Conservation (phyloP, 2,888 invertebrate species). For the Conomelus anceps region DNA sequence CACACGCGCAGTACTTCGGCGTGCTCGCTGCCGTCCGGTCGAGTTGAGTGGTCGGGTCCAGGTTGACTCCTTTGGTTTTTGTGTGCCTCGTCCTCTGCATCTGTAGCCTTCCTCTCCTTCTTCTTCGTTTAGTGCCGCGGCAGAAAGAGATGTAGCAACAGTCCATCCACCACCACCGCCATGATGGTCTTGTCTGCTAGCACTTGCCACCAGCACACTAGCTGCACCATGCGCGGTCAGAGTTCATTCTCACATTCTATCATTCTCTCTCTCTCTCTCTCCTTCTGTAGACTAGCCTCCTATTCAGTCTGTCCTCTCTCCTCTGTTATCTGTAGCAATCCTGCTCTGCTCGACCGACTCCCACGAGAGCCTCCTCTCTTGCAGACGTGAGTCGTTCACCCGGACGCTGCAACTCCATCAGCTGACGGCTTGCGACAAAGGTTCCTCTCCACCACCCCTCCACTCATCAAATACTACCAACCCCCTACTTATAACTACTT, state of each 20-base stretch:
- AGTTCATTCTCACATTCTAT: not conserved
- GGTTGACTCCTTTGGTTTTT: not conserved
- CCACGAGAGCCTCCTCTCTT: not conserved
- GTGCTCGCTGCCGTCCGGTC: not conserved
- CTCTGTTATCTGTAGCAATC: conserved; percentile 2
- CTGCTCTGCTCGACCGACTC: not conserved
- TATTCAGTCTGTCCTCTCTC: not conserved
- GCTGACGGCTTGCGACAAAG: conserved; percentile 8
- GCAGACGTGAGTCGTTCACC: not conserved
- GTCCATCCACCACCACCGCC: not conserved
- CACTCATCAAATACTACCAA: not conserved
- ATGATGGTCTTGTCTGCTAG: not conserved
- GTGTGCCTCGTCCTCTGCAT: not conserved
- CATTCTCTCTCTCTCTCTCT: not conserved
- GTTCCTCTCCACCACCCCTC: not conserved
- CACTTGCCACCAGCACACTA: not conserved
- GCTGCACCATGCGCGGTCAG: conserved; percentile 12
- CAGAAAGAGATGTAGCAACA: not conserved
- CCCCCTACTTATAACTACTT: not conserved
- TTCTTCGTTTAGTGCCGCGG: not conserved
- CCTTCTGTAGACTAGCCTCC: not conserved
- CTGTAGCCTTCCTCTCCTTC: not conserved
- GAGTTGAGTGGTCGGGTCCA: not conserved
- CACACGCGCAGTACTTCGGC: conserved; percentile 6
- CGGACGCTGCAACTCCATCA: not conserved